Evolutionary conservation across 2,888 invertebrate genomes (phyloP).

Genomic region (Drosophila fungiperda): DNA sequence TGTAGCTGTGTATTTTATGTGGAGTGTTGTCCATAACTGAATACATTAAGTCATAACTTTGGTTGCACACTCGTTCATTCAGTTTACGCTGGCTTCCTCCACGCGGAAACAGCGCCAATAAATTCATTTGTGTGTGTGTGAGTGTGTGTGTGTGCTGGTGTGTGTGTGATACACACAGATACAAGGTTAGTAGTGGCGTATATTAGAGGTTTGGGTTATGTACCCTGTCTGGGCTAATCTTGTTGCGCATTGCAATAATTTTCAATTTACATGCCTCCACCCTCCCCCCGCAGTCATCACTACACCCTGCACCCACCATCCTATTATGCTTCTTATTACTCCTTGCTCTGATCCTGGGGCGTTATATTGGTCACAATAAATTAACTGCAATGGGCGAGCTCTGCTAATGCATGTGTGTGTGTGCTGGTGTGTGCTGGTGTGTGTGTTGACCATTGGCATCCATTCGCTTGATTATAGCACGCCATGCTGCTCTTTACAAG

Average conservation of each 20-base stretch:
- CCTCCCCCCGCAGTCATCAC: neutral
- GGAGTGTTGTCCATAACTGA: conserved; percentile 35
- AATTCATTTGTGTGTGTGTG: conserved; percentile 62
- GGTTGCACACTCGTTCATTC: conserved; percentile 59
- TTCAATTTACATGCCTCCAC: conserved; percentile 75
- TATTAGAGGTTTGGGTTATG: conserved; percentile 21
- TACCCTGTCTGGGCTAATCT: conserved; percentile 66
- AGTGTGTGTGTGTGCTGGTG: neutral
- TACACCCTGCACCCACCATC: too few species aligned
- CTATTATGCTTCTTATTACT: conserved; percentile 11
- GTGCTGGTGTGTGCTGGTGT: conserved; percentile 12
- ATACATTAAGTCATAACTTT: conserved; percentile 75
- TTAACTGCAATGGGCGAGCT: conserved; percentile 61
- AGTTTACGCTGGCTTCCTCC: conserved; percentile 55
- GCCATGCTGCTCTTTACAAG: conserved; percentile 14
- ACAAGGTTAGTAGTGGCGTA: conserved; percentile 1
- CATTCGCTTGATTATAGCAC: conserved; percentile 71
- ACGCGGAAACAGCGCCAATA: conserved; percentile 56
- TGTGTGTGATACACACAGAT: neutral
- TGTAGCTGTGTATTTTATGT: neutral
- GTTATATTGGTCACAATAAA: conserved; percentile 59
- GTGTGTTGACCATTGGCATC: conserved; percentile 46
- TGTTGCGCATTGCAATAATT: conserved; percentile 81
- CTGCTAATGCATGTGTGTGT: conserved; percentile 15
- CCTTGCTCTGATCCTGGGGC: conserved; percentile 30